Percentiles rank a stretch among this genome's conserved stretches.
These are phyloP conservation scores for Ormyrus pomaceus DNA, from an alignment of 2,888 invertebrate species.

Conservation along the genomic window DNA sequence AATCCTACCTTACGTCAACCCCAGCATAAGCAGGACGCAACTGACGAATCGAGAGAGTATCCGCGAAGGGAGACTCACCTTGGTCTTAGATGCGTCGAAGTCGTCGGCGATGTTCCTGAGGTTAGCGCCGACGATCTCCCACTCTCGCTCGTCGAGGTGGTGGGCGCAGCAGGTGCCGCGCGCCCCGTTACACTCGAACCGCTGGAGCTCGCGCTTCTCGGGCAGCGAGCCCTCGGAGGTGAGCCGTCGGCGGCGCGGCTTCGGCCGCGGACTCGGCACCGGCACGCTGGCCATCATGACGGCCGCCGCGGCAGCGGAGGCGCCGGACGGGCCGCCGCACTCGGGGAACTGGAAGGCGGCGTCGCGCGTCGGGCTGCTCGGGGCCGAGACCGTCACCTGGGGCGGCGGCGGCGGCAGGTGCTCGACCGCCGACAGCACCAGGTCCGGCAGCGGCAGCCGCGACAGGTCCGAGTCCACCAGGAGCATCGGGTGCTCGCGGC, in stretches of 20 bases:
- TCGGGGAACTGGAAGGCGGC: constrained; percentile 74
- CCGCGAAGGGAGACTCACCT: constrained; percentile 63
- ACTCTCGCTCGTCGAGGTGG: constrained; percentile 69
- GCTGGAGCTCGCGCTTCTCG: constrained; percentile 64
- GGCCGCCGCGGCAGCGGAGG: background rate
- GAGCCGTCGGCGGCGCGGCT: constrained; percentile 72
- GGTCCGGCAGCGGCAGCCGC: constrained; percentile 71
- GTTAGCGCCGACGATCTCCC: constrained; percentile 72
- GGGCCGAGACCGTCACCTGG: constrained; percentile 74
- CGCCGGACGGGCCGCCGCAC: constrained; percentile 61
- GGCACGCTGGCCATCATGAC: constrained; percentile 57
- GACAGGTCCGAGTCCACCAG: constrained; percentile 72
- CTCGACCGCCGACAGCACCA: constrained; percentile 72
- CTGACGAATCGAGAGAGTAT: no score
- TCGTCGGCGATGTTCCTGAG: constrained; percentile 74
- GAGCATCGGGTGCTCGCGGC: constrained; percentile 69
- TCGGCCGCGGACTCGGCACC: constrained; percentile 72
- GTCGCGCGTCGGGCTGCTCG: constrained; percentile 73
- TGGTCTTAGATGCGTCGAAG: constrained; percentile 72
- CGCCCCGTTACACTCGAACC: constrained; percentile 48
- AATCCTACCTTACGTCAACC: background rate
- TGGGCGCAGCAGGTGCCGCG: constrained; percentile 64
- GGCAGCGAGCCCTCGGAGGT: constrained; percentile 70
- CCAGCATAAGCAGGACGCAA: no score
- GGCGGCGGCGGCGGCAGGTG: constrained; percentile 71